phyloP scores from a whole-genome alignment of 1,140 invertebrate species.

The Episyrphus balteatus region DNA sequence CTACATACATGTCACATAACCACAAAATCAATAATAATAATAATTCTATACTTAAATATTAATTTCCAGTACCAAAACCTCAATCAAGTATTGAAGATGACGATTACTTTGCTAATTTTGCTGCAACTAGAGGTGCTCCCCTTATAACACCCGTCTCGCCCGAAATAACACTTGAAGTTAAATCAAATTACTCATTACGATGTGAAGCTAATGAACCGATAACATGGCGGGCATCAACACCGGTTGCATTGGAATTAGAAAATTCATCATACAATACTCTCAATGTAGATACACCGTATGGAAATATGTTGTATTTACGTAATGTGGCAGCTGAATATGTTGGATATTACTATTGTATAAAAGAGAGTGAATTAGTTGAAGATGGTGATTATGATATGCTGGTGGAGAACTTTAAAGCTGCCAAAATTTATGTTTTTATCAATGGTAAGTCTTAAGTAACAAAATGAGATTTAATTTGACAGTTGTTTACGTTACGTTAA shows the following conservation, averaged over 20 bases:
- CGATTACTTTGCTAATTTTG: conserved; percentile 6
- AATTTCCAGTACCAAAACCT: conserved; percentile 3
- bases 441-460: conserved; percentile 41
- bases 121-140: conserved; percentile 21
- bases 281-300: conserved; percentile 33
- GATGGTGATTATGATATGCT: conserved; percentile 26
- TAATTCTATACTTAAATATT: background rate
- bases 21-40: too few species aligned
- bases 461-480: too few species aligned
- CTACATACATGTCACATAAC: too few species aligned
- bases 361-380: conserved; percentile 25
- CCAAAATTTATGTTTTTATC: conserved; percentile 53
- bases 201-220: conserved; percentile 41
- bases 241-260: background rate
- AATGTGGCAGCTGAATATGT: conserved; percentile 40
- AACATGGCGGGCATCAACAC: conserved; percentile 27
- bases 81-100: conserved; percentile 1
- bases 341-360: conserved; percentile 49
- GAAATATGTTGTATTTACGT: conserved; percentile 33
- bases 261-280: conserved; percentile 11
- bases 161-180: conserved; percentile 38
- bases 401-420: conserved; percentile 36
- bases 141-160: conserved; percentile 37
- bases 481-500: too few species aligned
- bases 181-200: conserved; percentile 39